Conservation (phyloP, 2,888 invertebrate genomes). For the Dryobota labecula region DNA sequence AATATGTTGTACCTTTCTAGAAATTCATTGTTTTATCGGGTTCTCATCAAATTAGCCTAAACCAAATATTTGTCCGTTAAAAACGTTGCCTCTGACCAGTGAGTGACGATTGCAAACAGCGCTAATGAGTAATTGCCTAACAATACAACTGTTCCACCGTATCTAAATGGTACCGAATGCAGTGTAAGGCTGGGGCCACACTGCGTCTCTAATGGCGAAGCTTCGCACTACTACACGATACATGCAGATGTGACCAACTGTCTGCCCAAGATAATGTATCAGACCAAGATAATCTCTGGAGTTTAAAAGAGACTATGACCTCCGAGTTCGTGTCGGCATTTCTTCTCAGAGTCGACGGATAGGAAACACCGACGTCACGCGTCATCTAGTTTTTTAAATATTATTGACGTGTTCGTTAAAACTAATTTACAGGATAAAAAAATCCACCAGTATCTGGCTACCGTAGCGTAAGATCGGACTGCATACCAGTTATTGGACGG, state of each 20-base stretch:
- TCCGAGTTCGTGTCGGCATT: neutral
- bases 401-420: neutral
- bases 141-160: conserved; percentile 39
- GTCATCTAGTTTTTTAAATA: neutral
- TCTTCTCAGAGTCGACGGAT: neutral
- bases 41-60: neutral
- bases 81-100: neutral
- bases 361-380: neutral
- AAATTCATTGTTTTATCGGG: neutral
- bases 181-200: conserved; percentile 20
- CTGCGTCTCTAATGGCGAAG: neutral
- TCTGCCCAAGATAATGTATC: neutral
- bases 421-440: neutral
- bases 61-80: conserved; percentile 36
- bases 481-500: neutral
- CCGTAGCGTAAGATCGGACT: neutral
- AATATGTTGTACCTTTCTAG: neutral
- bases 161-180: conserved; percentile 49
- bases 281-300: neutral
- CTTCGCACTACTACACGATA: neutral
- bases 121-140: conserved; percentile 59
- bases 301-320: neutral
- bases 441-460: neutral
- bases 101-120: conserved; percentile 43
- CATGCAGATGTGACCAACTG: neutral